A percentile compares a stretch with the other conserved stretches of the same genome.
phyloP scores from a whole-genome alignment of 2,113 vertebrate genomes.

The Oenanthe melanoleuca region DNA sequence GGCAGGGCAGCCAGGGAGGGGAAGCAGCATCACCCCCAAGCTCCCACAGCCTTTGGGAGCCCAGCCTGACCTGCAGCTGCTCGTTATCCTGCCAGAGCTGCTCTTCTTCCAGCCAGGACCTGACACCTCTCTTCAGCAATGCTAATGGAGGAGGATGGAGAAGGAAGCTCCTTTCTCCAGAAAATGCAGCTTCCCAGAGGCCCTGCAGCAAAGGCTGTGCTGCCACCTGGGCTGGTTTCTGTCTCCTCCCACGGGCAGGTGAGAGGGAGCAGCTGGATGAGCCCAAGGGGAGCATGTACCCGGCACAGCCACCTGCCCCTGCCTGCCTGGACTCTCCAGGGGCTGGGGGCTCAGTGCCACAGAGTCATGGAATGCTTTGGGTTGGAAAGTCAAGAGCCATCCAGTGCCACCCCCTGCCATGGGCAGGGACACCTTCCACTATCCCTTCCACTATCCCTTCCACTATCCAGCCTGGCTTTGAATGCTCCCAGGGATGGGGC shows the following conservation, averaged over 20 bases:
- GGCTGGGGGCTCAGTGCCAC: not conserved
- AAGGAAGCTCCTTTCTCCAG: not conserved
- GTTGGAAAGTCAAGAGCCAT: not conserved
- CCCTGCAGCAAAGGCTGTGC: not conserved
- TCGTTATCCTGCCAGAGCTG: not conserved
- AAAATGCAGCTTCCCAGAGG: not conserved
- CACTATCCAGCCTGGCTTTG: not conserved
- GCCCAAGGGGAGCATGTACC: not conserved
- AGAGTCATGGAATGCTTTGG: not conserved
- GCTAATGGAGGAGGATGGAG: not conserved
- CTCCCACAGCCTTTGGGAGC: not conserved
- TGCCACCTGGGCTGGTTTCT: not conserved
- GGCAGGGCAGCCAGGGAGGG: not conserved
- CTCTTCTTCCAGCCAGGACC: not conserved
- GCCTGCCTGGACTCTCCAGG: fast-evolving
- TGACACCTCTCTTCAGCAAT: not conserved
- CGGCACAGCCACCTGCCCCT: fast-evolving
- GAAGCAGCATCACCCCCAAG: not conserved
- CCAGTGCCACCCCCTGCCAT: not conserved
- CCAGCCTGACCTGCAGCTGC: not conserved
- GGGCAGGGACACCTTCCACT: not conserved
- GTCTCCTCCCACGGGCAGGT: not conserved
- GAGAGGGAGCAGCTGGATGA: not conserved
- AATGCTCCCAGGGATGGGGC: not conserved
- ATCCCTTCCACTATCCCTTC: too few relatives aligned